Base-by-base conservation (phyloP, 2,888 invertebrate species). In the Volucella inflata region DNA sequence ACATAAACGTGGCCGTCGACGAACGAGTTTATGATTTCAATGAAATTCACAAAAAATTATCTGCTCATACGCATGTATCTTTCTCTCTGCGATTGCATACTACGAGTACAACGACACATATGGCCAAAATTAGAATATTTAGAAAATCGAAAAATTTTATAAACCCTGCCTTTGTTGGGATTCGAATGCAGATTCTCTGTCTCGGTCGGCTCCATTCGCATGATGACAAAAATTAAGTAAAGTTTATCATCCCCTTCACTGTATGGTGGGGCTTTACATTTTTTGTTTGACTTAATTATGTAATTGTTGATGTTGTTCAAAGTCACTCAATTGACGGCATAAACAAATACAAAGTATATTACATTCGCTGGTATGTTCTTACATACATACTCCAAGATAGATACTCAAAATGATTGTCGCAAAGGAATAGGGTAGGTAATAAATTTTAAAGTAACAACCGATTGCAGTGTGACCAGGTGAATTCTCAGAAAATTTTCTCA, bases 251-350 rank as follows among this genome's bases (percentile, higher is more conserved):
- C 40, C 11, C 14, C 16, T 16, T 40, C 21, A 8, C 16, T 12
- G 10, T 14, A 1, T 55, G 17, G n/a, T 8, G 6, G 38, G 36
- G 16, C 36, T 14, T 62, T 11, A 21, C 12, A 40, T 64, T 50
- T 68, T 59, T 50, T 51, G 64, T 51, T 48, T 42, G 55, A 68
- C 64, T 65, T 75, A 79, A 84, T 84, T 84, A 75, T 84, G 84
- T 84, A 84, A 84, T 84, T 84, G 84, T 84, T 75, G 84, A 71
- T 80, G 70, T 30, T 30, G 30, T 75, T 75, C 11, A 80, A 75
- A 80, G 80, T 84, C 80, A 80, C 75, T 80, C 79, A 84, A 79
- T 84, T 84, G 84, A 75, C 42, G 57, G 68, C 53, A 42, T 44
- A 67, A n/a, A 72, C 40, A 14, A 51, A 67, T 40, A 59, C 9